Conservation (phyloP, 2,113 vertebrate genomes). For the Chaetorhynchus papuensis region DNA sequence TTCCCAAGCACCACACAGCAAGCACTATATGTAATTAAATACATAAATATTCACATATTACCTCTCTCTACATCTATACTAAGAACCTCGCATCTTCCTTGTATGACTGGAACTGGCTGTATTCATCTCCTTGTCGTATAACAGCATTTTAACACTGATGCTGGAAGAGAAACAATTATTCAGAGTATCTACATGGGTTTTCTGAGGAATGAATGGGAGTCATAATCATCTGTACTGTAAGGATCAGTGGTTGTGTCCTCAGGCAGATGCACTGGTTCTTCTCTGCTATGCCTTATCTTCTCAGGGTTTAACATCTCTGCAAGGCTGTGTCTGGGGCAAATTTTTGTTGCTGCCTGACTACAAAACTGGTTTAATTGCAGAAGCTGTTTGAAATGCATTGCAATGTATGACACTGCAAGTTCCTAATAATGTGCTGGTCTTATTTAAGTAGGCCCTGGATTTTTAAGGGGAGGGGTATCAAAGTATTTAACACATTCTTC, state of each 20-base stretch:
- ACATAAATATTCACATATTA: not conserved
- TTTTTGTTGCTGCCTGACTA: not conserved
- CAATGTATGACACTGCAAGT: not conserved
- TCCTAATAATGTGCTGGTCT: not conserved
- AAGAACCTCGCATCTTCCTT: not conserved
- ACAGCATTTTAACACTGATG: not conserved
- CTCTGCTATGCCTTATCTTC: not conserved
- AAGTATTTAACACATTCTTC: not conserved
- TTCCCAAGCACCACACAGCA: not conserved
- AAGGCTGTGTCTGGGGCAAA: not conserved
- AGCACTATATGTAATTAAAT: not conserved
- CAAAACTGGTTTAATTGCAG: not conserved
- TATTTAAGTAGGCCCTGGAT: not conserved
- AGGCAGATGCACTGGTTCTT: not conserved
- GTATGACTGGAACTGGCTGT: not conserved
- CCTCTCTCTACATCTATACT: not conserved
- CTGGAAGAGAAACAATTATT: not conserved
- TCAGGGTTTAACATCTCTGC: not conserved
- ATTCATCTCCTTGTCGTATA: not conserved
- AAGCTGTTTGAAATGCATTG: not conserved
- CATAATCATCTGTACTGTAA: not conserved
- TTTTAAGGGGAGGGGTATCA: not conserved
- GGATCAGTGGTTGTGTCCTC: not conserved
- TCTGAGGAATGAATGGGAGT: not conserved
- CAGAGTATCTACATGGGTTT: not conserved